A percentile compares a stretch with the other conserved stretches of the same genome.
phyloP scores from a whole-genome alignment of 2,113 vertebrate genomes.

The Hirundichthys speculiger region DNA sequence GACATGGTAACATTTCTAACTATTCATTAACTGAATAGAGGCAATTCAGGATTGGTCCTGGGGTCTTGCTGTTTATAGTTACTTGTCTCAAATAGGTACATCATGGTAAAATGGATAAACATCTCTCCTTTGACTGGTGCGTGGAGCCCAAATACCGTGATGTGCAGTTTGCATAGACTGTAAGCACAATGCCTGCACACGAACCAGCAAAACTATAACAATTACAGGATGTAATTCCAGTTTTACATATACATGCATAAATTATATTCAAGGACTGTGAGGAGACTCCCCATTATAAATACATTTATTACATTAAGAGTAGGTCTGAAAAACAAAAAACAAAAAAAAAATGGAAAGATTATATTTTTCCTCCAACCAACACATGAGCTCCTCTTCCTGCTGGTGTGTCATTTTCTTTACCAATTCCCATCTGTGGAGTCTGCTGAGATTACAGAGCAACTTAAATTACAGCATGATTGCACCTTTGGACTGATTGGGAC shows the following conservation, averaged over 20 bases:
- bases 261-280: too few relatives aligned
- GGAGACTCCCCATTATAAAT: too few relatives aligned
- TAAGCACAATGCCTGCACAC: not conserved
- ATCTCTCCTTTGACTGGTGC: not conserved
- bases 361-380: not conserved
- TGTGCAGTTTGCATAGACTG: not conserved
- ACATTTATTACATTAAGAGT: too few relatives aligned
- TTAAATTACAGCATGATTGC: not conserved
- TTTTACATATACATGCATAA: too few relatives aligned
- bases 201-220: not conserved
- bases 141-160: too few relatives aligned
- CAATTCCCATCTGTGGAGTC: not conserved
- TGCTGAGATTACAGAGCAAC: not conserved
- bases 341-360: too few relatives aligned
- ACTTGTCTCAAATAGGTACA: too few relatives aligned
- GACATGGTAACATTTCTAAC: conserved; percentile 20
- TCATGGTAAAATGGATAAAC: too few relatives aligned
- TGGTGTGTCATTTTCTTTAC: not conserved
- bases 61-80: too few relatives aligned
- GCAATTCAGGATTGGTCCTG: too few relatives aligned
- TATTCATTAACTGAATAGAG: not conserved
- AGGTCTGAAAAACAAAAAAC: too few relatives aligned
- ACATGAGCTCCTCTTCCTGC: not conserved
- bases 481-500: not conserved
- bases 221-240: too few relatives aligned